Conservation (phyloP, 1,140 invertebrate species). For the Listronotus oregonensis region DNA sequence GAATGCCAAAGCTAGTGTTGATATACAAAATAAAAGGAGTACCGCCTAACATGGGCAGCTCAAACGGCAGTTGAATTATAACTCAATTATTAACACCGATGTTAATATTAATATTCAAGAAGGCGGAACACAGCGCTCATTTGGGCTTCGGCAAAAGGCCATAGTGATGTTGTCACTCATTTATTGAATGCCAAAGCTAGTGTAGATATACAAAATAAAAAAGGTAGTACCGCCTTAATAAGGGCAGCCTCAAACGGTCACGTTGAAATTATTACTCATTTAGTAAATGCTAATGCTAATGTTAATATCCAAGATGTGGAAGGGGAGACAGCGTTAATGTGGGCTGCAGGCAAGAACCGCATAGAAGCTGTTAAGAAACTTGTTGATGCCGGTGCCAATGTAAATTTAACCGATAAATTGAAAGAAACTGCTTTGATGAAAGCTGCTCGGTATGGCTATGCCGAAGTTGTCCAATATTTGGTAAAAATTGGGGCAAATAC, state of each 20-base stretch:
- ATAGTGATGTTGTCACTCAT: not conserved
- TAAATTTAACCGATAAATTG: constrained; percentile 59
- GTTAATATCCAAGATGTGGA: constrained; percentile 11
- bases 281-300: constrained; percentile 3
- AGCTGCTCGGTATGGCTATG: constrained; percentile 1
- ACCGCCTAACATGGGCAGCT: no score
- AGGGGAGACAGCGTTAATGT: constrained; percentile 24
- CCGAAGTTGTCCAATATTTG: not conserved
- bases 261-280: not conserved
- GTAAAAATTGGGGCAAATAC: not conserved
- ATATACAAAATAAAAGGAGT: no score
- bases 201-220: no score
- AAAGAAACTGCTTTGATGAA: constrained; percentile 8
- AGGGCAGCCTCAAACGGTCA: not conserved
- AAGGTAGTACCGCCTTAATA: not conserved
- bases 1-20: not conserved
- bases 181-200: no score
- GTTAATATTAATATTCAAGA: not conserved
- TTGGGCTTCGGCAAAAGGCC: not conserved
- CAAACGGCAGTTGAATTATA: no score
- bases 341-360: constrained; percentile 13
- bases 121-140: not conserved
- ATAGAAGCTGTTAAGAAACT: constrained; percentile 19
- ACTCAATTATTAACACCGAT: no score
- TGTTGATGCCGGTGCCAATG: constrained; percentile 6